Percentiles rank a stretch among this genome's conserved stretches.
phyloP scores from a whole-genome alignment of 2,797 vertebrate genomes.

The Eleutherodactylus coqui region DNA sequence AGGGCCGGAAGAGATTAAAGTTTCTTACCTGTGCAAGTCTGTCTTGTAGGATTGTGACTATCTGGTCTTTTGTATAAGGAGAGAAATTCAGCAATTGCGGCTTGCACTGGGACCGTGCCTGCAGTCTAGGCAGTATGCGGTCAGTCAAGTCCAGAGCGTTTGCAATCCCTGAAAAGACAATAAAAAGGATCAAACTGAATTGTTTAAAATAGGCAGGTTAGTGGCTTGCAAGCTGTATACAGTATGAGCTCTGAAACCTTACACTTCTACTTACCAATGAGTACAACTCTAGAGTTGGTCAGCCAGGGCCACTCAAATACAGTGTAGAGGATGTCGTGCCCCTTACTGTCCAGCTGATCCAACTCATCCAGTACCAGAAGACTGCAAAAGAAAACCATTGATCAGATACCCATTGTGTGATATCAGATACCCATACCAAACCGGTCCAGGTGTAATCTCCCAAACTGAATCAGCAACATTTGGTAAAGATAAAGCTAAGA shows the following conservation, averaged over 20 bases:
- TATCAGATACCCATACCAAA: not conserved
- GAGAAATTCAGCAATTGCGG: conserved; percentile 88
- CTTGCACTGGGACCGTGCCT: conserved; percentile 77
- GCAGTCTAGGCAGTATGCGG: conserved; percentile 87
- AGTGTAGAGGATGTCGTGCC: conserved; percentile 94
- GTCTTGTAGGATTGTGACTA: conserved; percentile 86
- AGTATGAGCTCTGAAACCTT: not conserved
- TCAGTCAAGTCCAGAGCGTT: conserved; percentile 95
- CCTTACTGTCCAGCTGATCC: conserved; percentile 95
- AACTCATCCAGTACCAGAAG: conserved; percentile 93
- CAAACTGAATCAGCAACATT: not conserved
- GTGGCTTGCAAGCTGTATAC: not conserved
- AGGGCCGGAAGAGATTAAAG: too few relatives aligned
- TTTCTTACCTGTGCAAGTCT: conserved; percentile 80
- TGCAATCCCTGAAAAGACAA: conserved; percentile 81
- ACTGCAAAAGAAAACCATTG: conserved; percentile 70
- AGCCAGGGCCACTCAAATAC: conserved; percentile 93
- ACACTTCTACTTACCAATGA: conserved; percentile 82
- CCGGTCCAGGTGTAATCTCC: not conserved
- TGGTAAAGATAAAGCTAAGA: not conserved
- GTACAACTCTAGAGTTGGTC: conserved; percentile 82
- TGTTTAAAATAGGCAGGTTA: not conserved
- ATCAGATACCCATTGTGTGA: not conserved
- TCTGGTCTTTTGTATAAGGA: conserved; percentile 89
- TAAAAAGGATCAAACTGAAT: not conserved